Conservation (phyloP, 1,140 invertebrate genomes). For the Drosophila serrata region DNA sequence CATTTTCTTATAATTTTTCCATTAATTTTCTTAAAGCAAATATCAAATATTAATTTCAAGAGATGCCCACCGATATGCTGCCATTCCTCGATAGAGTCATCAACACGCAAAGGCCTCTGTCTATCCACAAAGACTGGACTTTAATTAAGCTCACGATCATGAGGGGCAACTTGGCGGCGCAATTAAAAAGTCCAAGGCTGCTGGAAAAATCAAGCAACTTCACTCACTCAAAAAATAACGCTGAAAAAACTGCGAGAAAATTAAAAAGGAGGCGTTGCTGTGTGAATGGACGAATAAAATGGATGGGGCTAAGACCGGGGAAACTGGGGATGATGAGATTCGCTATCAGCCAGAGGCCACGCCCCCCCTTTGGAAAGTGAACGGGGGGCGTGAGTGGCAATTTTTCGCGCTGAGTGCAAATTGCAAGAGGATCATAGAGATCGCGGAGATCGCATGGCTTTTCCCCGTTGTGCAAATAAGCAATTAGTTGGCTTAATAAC, state of each 20-base stretch:
- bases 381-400: conserved; percentile 67
- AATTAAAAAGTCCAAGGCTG: conserved; percentile 46
- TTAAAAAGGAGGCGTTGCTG: conserved; percentile 54
- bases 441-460: conserved; percentile 18
- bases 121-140: conserved; percentile 27
- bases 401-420: conserved; percentile 78
- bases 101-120: conserved; percentile 42
- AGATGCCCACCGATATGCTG: conserved; percentile 27
- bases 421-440: conserved; percentile 33
- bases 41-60: conserved; percentile 24
- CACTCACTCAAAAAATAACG: conserved; percentile 24
- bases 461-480: conserved; percentile 70
- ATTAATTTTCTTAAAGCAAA: background rate
- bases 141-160: conserved; percentile 71
- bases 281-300: conserved; percentile 45
- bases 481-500: conserved; percentile 83
- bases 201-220: conserved; percentile 48
- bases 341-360: conserved; percentile 52
- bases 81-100: conserved; percentile 42
- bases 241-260: conserved; percentile 15
- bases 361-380: conserved; percentile 19
- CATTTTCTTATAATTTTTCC: background rate
- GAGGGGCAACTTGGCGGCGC: conserved; percentile 31
- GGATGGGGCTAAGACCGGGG: conserved; percentile 3
- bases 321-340: conserved; percentile 26